Conservation (phyloP, 2,888 invertebrate species). For the Lamellibrachia satsuma region DNA sequence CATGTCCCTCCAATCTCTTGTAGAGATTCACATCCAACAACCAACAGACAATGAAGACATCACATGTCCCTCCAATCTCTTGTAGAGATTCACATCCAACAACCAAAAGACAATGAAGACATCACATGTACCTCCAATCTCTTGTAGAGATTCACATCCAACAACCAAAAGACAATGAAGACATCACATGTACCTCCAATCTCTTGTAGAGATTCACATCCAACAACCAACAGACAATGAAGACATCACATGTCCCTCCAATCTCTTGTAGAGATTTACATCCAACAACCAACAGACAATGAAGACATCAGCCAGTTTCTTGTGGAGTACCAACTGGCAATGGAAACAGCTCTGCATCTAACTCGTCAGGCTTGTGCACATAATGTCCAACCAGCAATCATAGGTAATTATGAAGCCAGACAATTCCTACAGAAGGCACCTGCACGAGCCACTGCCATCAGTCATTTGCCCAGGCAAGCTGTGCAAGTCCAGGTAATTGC, state of each 20-base stretch:
- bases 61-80: neutral
- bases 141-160: neutral
- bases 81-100: neutral
- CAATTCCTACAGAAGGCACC: neutral
- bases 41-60: neutral
- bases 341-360: neutral
- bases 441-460: neutral
- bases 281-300: neutral
- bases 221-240: neutral
- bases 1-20: neutral
- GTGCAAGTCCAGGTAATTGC: neutral
- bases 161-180: neutral
- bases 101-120: neutral
- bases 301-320: neutral
- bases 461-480: neutral
- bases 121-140: neutral
- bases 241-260: neutral
- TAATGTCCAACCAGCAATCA: neutral
- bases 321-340: neutral
- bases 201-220: too few relatives aligned
- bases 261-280: neutral
- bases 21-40: neutral
- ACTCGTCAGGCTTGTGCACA: neutral
- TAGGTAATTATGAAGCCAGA: slow-evolving; percentile 1
- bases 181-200: too few relatives aligned